Evolutionary conservation across 2,888 invertebrate species (phyloP), one percentile per base, ranked within the genome.

Genomic region (Epinotia nisella): DNA sequence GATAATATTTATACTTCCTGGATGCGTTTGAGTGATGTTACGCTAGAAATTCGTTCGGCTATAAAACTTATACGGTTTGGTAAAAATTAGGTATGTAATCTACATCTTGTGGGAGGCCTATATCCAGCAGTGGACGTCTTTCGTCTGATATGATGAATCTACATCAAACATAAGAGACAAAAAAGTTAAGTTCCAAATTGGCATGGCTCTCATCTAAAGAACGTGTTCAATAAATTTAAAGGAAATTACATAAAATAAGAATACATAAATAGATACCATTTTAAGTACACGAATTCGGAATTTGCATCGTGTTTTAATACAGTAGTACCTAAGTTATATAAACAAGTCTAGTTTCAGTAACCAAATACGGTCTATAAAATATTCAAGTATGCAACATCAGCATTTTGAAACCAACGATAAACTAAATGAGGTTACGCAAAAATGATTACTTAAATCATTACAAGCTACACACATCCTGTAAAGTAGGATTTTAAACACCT

Each of bases 401-500:
- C 56, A 67, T 67, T 49, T 45, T 29, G 55, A 67, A 72, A 67
- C 67, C 3, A 45, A 35, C 72, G 13, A 72, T 17, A 49, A 49
- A 55, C 45, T 29, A 61, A 71, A 61, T 19, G 49, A 58, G 56
- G 68, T 68, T 72, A 56, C 61, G 68, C 61, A 68, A 72, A 66
- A 72, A 49, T 39, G 68, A 72, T 72, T 72, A 62, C 39, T 39
- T 17, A 56, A 68, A 72, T 68, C 51, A 69, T 68, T 62, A 64
- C 72, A 24, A 68, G 64, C 17, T 68, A 73, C 64, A 73, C 62
- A 69, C 41, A 58, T 68, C 58, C 68, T 67, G 68, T 62, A 61
- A 68, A 67, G 55, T 60, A 68, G 68, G 62, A 68, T 58, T 69
- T 62, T 41, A 69, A 67, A 69, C 17, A 68, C 56, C 68, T 69